Conservation (phyloP, 2,113 vertebrate species). For the Isichthys henryi region DNA sequence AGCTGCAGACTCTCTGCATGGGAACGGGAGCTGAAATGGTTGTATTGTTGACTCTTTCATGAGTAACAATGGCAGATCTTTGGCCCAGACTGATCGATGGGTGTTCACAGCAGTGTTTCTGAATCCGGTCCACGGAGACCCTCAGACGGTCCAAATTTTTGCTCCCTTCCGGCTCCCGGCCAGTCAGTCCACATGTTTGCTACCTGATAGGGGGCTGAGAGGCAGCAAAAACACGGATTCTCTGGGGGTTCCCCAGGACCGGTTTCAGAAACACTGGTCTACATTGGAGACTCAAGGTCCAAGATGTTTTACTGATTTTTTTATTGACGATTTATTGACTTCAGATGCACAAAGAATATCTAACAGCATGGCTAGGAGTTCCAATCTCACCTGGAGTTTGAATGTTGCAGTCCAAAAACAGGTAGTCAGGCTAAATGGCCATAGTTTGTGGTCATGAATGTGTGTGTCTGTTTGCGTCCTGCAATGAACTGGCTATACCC, state of each 20-base stretch:
- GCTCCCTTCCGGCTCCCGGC: not conserved
- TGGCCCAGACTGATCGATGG: not conserved
- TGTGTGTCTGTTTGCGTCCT: not conserved
- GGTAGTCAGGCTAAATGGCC: not conserved
- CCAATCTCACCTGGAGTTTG: no score
- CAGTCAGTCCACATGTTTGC: not conserved
- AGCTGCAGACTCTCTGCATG: conserved; percentile 29
- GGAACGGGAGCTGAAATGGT: conserved; percentile 10
- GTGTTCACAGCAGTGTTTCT: not conserved
- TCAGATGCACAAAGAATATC: not conserved
- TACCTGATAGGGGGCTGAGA: not conserved
- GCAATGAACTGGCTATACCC: not conserved
- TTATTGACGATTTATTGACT: not conserved
- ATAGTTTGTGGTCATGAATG: not conserved
- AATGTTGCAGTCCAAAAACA: not conserved
- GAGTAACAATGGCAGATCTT: not conserved
- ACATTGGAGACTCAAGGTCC: not conserved
- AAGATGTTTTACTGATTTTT: not conserved
- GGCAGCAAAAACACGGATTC: not conserved
- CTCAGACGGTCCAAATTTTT: not conserved
- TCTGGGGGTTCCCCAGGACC: not conserved
- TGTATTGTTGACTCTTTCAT: conserved; percentile 35
- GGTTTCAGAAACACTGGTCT: not conserved
- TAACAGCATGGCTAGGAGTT: not conserved
- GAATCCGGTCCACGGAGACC: not conserved